Evolutionary conservation across 2,113 vertebrate genomes (phyloP).

Genomic region (Glaucidium brasilianum): DNA sequence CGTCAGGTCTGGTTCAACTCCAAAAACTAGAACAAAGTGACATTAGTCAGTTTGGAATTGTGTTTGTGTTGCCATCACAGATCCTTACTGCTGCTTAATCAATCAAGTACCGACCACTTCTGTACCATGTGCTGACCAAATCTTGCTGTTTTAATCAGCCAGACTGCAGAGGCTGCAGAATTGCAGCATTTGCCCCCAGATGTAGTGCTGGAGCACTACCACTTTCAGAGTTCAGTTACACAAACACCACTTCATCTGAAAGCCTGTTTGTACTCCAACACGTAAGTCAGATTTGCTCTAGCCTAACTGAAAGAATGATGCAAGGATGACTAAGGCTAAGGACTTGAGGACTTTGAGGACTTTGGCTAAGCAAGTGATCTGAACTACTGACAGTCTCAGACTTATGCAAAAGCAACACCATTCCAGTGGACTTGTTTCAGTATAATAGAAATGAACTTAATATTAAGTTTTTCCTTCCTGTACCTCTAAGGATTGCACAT

Average conservation of each 20-base stretch:
- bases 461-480: neutral
- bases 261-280: neutral
- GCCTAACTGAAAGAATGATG: neutral
- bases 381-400: neutral
- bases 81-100: neutral
- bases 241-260: neutral
- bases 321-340: neutral
- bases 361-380: neutral
- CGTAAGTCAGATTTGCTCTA: neutral
- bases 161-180: neutral
- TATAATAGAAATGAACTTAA: neutral
- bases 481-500: neutral
- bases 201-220: neutral
- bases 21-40: conserved; percentile 81
- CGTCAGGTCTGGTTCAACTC: conserved; percentile 93
- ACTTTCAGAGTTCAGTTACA: neutral
- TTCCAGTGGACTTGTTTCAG: neutral
- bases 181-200: accelerated
- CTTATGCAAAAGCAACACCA: neutral
- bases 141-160: neutral
- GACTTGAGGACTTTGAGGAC: neutral
- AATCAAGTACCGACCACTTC: neutral
- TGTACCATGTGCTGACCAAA: neutral
- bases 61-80: neutral
- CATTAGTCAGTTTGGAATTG: neutral